Evolutionary conservation across 2,888 invertebrate species (phyloP), one percentile per base, ranked within the genome.

Genomic region (Schizotus pectinicornis): DNA sequence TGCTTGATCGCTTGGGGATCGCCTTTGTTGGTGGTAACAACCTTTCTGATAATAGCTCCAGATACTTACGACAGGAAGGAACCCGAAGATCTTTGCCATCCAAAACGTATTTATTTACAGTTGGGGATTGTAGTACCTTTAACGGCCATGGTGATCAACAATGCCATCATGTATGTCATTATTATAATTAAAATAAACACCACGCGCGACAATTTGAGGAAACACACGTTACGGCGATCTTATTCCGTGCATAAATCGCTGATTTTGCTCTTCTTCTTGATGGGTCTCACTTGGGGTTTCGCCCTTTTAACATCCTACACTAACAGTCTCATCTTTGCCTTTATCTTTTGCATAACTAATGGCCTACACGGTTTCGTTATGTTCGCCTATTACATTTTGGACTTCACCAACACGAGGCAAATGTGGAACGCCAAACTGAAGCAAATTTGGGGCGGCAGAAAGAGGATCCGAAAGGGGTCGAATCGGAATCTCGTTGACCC

Each of bases 241-340:
- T 45, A 9, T 12, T 14, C 36, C 7, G 11, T 7, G 7, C 34
- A 51, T 36, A 52, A 52, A 45, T 43, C 43, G 1, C 1, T 52
- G 34, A 31, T 52, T 52, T 32, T 52, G 37, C 36, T 52, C 13
- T 52, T 52, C 9, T 52, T 52, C 37, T 32, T 45, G 43, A 52
- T 45, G 52, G 45, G 52, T 8, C 12, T 52, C 3, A 43, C 52
- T 31, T 52, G 52, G 52, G 22, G 35, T 45, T 43, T 45, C 30
- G 52, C 43, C 1, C 6, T 52, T 11, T n/a, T 52, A 2, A 11
- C 43, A 1, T 43, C 37, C 8, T 36, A 43, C 35, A 52, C 36
- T 1, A 37, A 45, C 6, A 22, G 30, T 7, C n/a, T 12, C 3
- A 42, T 52, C 11, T 52, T 52, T 11, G 31, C 11, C 8, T 52